Base-by-base conservation (phyloP, 2,888 invertebrate genomes). In the Pseudoips prasinana region DNA sequence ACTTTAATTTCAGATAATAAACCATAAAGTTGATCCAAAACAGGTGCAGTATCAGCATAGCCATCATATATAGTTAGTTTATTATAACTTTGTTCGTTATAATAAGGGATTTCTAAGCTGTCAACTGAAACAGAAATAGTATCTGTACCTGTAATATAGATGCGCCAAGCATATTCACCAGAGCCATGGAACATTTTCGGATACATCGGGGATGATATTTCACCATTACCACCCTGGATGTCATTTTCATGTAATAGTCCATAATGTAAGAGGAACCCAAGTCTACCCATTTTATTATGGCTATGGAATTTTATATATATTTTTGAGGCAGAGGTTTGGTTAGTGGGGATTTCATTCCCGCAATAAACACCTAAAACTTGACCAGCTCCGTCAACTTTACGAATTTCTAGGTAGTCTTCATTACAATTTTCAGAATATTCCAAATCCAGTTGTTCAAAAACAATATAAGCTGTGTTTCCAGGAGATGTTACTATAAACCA, bases 361-460 rank as follows among this genome's bases (percentile, higher is more conserved):
- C 98, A 98, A 67, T 90, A 96, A 2, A 93, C 87, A 0, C 76
- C 88, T 7, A 96, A 58, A 7, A 97, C 61, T 9, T 78, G 76
- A 3, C 97, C 97, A 3, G 79, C 74, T 0, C 90, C 87, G 54
- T 90, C 73, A 0, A 82, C 71, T 81, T 94, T 92, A 14, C 96
- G 92, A 33, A 98, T 89, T 89, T 97, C 97, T 18, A 98, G 75
- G 72, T 94, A 98, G 73, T 98, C 97, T 23, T 91, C 90, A 58
- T 94, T 93, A 67, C 98, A 98, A 51, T 91, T 90, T 2, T 93
- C 92, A 2, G 94, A 94, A 5, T 85, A 71, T 49, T 93, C 92
- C 42, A 98, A 58, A 39, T 93, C 91, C 58, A 98, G 92, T 3
- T 84, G 75, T 51, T 91, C 89, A 65, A 97, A 93, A 7, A 87